Percentiles rank a stretch among this genome's conserved stretches.
Conservation (phyloP, 2,888 invertebrate genomes). For the Harpalus rubripes region DNA sequence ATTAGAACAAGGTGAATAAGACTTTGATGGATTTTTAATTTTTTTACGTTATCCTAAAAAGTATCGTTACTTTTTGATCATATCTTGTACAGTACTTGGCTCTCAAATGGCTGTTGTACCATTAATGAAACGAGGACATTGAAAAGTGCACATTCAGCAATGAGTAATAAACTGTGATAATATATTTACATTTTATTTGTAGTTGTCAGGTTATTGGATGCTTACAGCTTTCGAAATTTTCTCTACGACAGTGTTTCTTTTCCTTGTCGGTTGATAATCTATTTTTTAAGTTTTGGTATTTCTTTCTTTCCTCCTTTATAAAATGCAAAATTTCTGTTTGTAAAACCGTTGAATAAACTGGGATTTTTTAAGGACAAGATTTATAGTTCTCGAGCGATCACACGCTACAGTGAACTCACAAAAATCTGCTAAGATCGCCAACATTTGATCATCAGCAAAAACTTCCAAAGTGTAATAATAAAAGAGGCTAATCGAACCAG, state of each 20-base stretch:
- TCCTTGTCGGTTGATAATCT: not conserved
- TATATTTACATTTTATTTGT: too few species aligned
- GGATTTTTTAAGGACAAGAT: constrained; percentile 26
- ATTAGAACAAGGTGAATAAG: too few species aligned
- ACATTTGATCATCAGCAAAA: constrained; percentile 50
- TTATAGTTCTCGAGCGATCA: constrained; percentile 35
- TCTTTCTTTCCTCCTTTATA: not conserved
- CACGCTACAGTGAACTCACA: constrained; percentile 38
- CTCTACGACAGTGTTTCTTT: not conserved
- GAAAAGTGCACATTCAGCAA: too few species aligned
- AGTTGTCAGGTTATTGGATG: too few species aligned
- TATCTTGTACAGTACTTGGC: too few species aligned
- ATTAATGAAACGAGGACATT: too few species aligned
- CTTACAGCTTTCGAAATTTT: not conserved
- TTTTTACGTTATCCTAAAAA: too few species aligned
- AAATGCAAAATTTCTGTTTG: constrained; percentile 38
- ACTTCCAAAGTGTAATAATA: constrained; percentile 24
- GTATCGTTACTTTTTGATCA: too few species aligned
- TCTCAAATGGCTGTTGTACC: too few species aligned
- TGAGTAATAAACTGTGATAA: too few species aligned
- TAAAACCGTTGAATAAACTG: constrained; percentile 28
- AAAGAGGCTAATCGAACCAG: constrained; percentile 29
- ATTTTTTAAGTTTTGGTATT: constrained; percentile 4
- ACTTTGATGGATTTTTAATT: too few species aligned
- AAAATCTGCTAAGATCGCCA: constrained; percentile 52